Percentiles rank a stretch among this genome's conserved stretches.
Evolutionary conservation across 2,888 invertebrate genomes (phyloP).

Genomic region (Alentia gelatinosa): DNA sequence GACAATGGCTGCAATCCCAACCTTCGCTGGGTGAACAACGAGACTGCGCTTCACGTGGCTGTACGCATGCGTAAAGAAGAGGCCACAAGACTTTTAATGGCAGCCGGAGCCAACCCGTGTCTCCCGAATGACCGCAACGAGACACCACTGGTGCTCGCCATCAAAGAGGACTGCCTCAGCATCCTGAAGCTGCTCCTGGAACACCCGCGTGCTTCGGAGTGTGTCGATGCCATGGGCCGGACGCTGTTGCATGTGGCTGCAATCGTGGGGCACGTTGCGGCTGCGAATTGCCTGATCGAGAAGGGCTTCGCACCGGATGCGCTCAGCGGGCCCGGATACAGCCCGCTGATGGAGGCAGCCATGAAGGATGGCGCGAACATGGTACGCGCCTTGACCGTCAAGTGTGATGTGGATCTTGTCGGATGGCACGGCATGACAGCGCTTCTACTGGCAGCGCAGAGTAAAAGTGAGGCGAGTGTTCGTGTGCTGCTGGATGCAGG

Average conservation of each 20-base stretch:
- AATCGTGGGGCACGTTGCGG: not conserved
- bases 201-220: not conserved
- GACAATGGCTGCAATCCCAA: constrained; percentile 16
- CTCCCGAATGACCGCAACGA: not conserved
- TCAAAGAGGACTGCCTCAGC: not conserved
- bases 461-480: not conserved
- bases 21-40: not conserved
- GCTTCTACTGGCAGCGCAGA: constrained; percentile 11
- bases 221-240: not conserved
- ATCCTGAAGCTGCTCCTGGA: not conserved
- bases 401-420: not conserved
- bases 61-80: not conserved
- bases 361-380: not conserved
- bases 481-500: not conserved
- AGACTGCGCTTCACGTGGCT: constrained; percentile 4
- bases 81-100: not conserved
- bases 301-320: not conserved
- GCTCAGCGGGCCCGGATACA: not conserved
- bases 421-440: not conserved
- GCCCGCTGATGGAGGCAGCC: constrained; percentile 25
- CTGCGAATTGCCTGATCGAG: not conserved
- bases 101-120: not conserved
- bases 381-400: not conserved
- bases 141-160: not conserved
- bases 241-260: constrained; percentile 11